Evolutionary conservation across 2,797 vertebrate genomes (phyloP).

Genomic region (Notolabrus celidotus): DNA sequence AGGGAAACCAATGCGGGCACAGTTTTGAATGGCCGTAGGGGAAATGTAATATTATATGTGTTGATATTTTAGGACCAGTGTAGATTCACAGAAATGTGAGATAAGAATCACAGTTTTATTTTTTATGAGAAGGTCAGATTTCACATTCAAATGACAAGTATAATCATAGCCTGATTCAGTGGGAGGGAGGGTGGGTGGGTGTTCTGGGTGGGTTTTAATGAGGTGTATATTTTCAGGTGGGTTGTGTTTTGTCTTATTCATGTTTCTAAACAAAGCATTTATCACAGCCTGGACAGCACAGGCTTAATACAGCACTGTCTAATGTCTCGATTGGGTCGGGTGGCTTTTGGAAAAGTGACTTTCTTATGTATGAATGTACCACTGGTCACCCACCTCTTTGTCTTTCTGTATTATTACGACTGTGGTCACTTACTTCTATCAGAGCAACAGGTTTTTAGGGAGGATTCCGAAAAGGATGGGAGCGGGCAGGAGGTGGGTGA

Average conservation of each 20-base stretch:
- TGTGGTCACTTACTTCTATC: constrained; percentile 82
- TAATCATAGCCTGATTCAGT: constrained; percentile 68
- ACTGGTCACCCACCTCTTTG: constrained; percentile 80
- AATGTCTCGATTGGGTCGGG: constrained; percentile 72
- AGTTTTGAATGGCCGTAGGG: constrained; percentile 52
- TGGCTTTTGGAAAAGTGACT: constrained; percentile 80
- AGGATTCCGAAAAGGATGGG: not conserved
- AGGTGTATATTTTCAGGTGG: constrained; percentile 79
- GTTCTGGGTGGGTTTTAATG: constrained; percentile 50
- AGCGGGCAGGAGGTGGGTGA: constrained; percentile 9
- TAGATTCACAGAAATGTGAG: constrained; percentile 50
- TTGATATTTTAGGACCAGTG: constrained; percentile 67
- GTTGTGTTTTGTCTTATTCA: constrained; percentile 78
- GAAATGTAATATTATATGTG: constrained; percentile 59
- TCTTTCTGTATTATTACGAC: constrained; percentile 78
- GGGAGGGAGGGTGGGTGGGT: constrained; percentile 31
- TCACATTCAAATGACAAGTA: constrained; percentile 66
- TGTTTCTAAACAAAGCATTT: constrained; percentile 87
- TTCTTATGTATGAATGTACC: constrained; percentile 84
- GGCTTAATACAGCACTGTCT: constrained; percentile 77
- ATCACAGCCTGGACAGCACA: constrained; percentile 80
- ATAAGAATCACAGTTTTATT: constrained; percentile 36
- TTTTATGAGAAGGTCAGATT: constrained; percentile 47
- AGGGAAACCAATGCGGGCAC: constrained; percentile 45
- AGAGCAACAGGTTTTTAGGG: constrained; percentile 31